Evolutionary conservation across 2,113 vertebrate genomes (phyloP).

Genomic region (Lucifuga dentata): DNA sequence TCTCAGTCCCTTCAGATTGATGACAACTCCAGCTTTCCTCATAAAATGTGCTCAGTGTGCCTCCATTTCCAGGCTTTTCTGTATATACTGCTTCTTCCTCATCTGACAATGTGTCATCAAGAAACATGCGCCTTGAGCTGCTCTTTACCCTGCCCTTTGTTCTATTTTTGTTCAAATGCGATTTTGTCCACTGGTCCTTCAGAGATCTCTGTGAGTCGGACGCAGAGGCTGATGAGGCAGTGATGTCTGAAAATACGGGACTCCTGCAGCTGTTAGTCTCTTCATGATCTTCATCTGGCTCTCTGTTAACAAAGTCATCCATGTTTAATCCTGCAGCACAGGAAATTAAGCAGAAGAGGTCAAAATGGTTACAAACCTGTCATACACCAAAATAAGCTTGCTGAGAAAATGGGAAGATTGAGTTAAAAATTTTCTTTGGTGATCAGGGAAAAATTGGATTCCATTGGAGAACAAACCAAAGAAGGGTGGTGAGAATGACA

Average conservation of each 20-base stretch:
- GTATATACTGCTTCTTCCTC: conserved; percentile 45
- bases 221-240: conserved; percentile 17
- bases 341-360: conserved; percentile 10
- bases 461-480: not conserved
- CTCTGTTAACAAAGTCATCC: conserved; percentile 33
- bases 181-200: conserved; percentile 26
- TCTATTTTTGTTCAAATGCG: conserved; percentile 31
- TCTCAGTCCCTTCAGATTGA: not conserved
- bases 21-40: conserved; percentile 4
- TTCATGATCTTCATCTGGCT: conserved; percentile 46
- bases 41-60: conserved; percentile 1
- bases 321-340: conserved; percentile 76
- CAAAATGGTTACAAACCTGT: not conserved
- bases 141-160: conserved; percentile 73
- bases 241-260: conserved; percentile 28
- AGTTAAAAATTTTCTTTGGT: conserved; percentile 9
- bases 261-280: conserved; percentile 19
- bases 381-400: not conserved
- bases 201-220: not conserved
- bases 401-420: conserved; percentile 1
- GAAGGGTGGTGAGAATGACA: not conserved
- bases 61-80: conserved; percentile 32
- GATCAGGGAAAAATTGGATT: conserved; percentile 13
- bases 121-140: conserved; percentile 66
- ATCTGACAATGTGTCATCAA: conserved; percentile 58